Base-by-base conservation (phyloP, 2,797 vertebrate species). In the Zalophus californianus region DNA sequence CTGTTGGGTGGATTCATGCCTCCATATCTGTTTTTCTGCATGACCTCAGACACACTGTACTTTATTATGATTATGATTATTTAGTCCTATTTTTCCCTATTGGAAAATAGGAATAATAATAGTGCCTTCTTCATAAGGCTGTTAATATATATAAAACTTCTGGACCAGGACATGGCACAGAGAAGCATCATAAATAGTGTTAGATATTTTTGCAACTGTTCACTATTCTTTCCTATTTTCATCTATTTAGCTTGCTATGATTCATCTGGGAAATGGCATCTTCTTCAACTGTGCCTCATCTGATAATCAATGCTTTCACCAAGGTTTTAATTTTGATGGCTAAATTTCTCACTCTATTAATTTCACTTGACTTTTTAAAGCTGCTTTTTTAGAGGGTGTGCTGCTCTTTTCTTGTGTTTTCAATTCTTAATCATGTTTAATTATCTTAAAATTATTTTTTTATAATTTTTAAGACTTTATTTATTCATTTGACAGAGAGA, bases 331-430 rank as follows among this genome's bases (percentile, higher is more conserved):
- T 68, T 85, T 62, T 54, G 52, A 90, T 18, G 13, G 16, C 18
- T 94, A 3, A 79, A 56, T 62, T 87, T 84, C 89, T 95, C 68
- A 79, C 58, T 87, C 88, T 90, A 32, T 90, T 90, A 54, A 92
- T 52, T 75, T 90, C 79, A 68, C 44, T 94, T 83, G 29, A 52
- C 27, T 80, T 64, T 95, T 50, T 60, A 92, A 78, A 80, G 35
- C 10, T 91, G 58, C 38, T 64, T 82, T 90, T n/a, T 44, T 38
- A 86, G 91, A 95, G 14, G 21, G 12, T 44, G 23, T 18, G 29
- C 50, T 10, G 4, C 62, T 60, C 29, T 90, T 86, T 29, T 84
- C 64, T 70, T 8, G 35, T 32, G 38, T 80, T 87, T 86, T 72
- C 4, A 25, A 72, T 52, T 83, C 87, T 79, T 90, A 86, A 66